Percentiles rank a stretch among this genome's conserved stretches.
Conservation (phyloP, 2,888 invertebrate genomes). For the Carterocephalus palaemon region DNA sequence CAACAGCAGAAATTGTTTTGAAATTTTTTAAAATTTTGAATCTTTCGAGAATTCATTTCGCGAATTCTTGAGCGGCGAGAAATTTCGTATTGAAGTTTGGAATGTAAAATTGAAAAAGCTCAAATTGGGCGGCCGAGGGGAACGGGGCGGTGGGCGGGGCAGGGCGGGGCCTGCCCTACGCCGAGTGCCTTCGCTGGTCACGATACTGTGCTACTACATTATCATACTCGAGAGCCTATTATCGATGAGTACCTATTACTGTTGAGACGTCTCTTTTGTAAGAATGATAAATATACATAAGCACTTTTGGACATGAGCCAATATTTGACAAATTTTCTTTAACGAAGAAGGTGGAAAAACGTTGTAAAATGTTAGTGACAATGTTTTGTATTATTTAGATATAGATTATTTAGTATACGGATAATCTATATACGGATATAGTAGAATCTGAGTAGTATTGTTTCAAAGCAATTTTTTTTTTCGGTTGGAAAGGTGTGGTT, state of each 20-base stretch:
- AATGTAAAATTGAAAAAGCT: slow-evolving; percentile 58
- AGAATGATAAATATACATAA: too few relatives aligned
- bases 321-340: too few relatives aligned
- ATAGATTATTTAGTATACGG: too few relatives aligned
- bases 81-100: slow-evolving; percentile 61
- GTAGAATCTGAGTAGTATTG: too few relatives aligned
- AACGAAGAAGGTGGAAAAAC: too few relatives aligned
- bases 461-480: too few relatives aligned
- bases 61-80: slow-evolving; percentile 53
- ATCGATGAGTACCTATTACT: slow-evolving; percentile 10
- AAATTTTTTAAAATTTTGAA: slow-evolving; percentile 14
- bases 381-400: too few relatives aligned
- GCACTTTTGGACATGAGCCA: too few relatives aligned
- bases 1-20: slow-evolving; percentile 14
- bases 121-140: slow-evolving; percentile 47
- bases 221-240: slow-evolving; percentile 10
- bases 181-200: slow-evolving; percentile 35
- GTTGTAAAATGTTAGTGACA: too few relatives aligned
- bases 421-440: too few relatives aligned
- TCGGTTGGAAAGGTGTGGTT: too few relatives aligned
- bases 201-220: slow-evolving; percentile 6
- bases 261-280: background rate
- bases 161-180: slow-evolving; percentile 44
- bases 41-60: slow-evolving; percentile 15
- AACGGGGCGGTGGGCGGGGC: slow-evolving; percentile 54